These are phyloP conservation scores for Acleris emargana DNA, from an alignment of 2,888 invertebrate genomes.

Conservation along the genomic window DNA sequence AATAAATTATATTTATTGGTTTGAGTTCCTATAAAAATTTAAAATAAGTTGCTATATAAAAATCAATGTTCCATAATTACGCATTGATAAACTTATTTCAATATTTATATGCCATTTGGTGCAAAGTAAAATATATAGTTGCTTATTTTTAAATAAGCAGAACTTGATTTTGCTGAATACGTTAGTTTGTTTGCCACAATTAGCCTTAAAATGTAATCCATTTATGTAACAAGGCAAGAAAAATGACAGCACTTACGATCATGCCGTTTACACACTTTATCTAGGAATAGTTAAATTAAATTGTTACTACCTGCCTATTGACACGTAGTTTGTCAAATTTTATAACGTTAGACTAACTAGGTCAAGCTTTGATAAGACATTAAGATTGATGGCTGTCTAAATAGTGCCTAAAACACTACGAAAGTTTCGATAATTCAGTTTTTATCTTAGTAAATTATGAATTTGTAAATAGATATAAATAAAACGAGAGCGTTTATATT, in stretches of 20 bases:
- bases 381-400: conserved; percentile 84
- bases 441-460: conserved; percentile 73
- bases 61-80: not conserved
- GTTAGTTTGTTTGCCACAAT: conserved; percentile 47
- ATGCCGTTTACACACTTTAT: conserved; percentile 61
- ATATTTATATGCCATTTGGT: too few relatives aligned
- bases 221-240: conserved; percentile 13
- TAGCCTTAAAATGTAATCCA: conserved; percentile 40
- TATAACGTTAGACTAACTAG: conserved; percentile 68
- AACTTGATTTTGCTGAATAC: not conserved
- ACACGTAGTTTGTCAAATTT: conserved; percentile 77
- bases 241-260: conserved; percentile 44
- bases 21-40: conserved; percentile 28
- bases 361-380: conserved; percentile 80
- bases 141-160: too few relatives aligned
- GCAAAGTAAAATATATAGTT: too few relatives aligned
- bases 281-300: conserved; percentile 66
- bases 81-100: not conserved
- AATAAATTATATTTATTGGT: conserved; percentile 11
- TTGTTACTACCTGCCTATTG: conserved; percentile 82
- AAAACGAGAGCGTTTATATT: conserved; percentile 67
- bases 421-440: conserved; percentile 81
- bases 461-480: conserved; percentile 70
- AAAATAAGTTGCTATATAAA: too few relatives aligned
- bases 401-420: conserved; percentile 84